Percentiles rank a stretch among this genome's conserved stretches.
phyloP scores from a whole-genome alignment of 2,888 invertebrate species.

The Habrosyne pyritoides region DNA sequence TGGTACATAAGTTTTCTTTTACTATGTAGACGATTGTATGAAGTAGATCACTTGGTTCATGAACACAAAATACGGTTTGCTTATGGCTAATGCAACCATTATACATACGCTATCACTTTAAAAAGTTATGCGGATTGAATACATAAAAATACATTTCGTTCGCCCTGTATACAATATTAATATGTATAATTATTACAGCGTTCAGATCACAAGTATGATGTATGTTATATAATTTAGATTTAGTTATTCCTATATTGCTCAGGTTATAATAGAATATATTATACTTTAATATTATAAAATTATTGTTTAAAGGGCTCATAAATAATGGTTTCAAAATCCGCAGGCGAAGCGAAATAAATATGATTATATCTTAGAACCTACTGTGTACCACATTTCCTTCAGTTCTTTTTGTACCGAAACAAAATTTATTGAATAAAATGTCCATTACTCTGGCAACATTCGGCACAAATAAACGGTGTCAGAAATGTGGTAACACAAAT shows the following conservation, averaged over 20 bases:
- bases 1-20: slow-evolving; percentile 48
- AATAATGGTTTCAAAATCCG: slow-evolving; percentile 37
- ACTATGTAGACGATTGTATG: slow-evolving; percentile 44
- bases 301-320: slow-evolving; percentile 3
- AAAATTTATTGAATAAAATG: slow-evolving; percentile 32
- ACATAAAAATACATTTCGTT: slow-evolving; percentile 58
- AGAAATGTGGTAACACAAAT: slow-evolving; percentile 57
- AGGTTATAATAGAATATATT: slow-evolving; percentile 43
- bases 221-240: slow-evolving; percentile 40
- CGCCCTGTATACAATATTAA: slow-evolving; percentile 59
- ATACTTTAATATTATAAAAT: slow-evolving; percentile 17
- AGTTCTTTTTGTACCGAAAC: slow-evolving; percentile 26
- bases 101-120: slow-evolving; percentile 51
- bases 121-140: slow-evolving; percentile 41
- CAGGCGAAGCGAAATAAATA: slow-evolving; percentile 57
- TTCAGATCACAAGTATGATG: slow-evolving; percentile 56
- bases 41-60: slow-evolving; percentile 54
- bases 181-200: slow-evolving; percentile 39
- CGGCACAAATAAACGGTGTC: slow-evolving; percentile 49
- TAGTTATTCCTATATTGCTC: slow-evolving; percentile 54
- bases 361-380: slow-evolving; percentile 54
- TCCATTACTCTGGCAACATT: slow-evolving; percentile 53
- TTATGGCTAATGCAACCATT: slow-evolving; percentile 58
- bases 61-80: slow-evolving; percentile 67
- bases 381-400: slow-evolving; percentile 48